A percentile compares a stretch with the other conserved stretches of the same genome.
Evolutionary conservation across 2,888 invertebrate species (phyloP).

Genomic region (Cheilosia grossa): DNA sequence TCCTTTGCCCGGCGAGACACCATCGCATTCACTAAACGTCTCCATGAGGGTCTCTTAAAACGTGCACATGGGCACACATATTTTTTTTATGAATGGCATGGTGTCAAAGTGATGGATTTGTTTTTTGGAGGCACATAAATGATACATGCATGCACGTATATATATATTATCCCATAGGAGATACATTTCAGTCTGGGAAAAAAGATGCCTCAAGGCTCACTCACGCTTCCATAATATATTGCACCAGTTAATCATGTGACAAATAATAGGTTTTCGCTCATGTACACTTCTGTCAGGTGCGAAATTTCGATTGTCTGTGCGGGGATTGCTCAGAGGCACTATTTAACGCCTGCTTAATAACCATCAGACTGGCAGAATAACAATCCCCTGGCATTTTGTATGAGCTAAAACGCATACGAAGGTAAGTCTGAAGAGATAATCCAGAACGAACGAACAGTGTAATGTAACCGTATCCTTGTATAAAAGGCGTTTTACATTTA

Average conservation of each 20-base stretch:
- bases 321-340: slow-evolving; percentile 32
- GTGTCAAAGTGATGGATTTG: slow-evolving; percentile 71
- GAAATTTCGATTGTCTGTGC: slow-evolving; percentile 23
- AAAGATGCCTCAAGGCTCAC: slow-evolving; percentile 34
- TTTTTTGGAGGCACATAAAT: slow-evolving; percentile 11
- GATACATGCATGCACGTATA: not conserved
- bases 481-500: slow-evolving; percentile 32
- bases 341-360: slow-evolving; percentile 53
- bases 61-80: slow-evolving; percentile 35
- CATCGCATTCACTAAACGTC: slow-evolving; percentile 47
- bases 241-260: slow-evolving; percentile 60
- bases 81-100: slow-evolving; percentile 47
- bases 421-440: slow-evolving; percentile 30
- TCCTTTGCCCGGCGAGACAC: slow-evolving; percentile 54
- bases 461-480: slow-evolving; percentile 13
- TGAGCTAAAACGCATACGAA: slow-evolving; percentile 8
- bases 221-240: slow-evolving; percentile 42
- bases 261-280: slow-evolving; percentile 46
- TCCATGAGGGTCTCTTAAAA: slow-evolving; percentile 50
- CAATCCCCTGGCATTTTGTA: slow-evolving; percentile 23
- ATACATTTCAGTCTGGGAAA: slow-evolving; percentile 3
- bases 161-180: slow-evolving; percentile 22
- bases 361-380: not conserved
- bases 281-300: slow-evolving; percentile 48
- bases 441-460: not conserved